Base-by-base conservation (phyloP, 2,888 invertebrate species). In the Erpobdella octoculata region DNA sequence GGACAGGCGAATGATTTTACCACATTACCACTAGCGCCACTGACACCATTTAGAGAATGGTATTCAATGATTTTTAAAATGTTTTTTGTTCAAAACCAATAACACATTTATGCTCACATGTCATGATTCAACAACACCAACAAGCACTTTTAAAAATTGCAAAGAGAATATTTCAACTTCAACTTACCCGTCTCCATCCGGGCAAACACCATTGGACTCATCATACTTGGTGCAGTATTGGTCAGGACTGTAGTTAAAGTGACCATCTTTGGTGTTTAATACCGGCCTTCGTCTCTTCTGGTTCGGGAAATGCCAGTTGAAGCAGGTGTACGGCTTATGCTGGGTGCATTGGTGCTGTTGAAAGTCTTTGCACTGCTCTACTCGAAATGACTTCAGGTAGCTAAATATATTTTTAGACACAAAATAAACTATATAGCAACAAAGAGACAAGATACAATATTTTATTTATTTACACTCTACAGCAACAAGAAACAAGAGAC, bases 301-400 rank as follows among this genome's bases (percentile, higher is more conserved):
- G 86, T 98, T 98, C 89, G 93, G 93, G 87, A 98, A 98, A 89
- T 97, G 97, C 96, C 96, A 97, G 86, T 96, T 92, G 88, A 97
- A 97, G 89, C 96, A 97, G 85, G 94, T 93, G 87, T 93, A 97
- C 80, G 97, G 97, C 84, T 95, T 90, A 88, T 97, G 98, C 88
- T 97, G 95, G 86, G 94, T 94, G 87, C 97, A 98, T 89, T 97
- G 97, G 88, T 98, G 96, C 88, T 97, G 96, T 83, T 96, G 89
- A 88, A 98, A 98, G 83, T 94, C 90, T 84, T 93, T 92, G 87
- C 98, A 98, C 88, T 97, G 96, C 86, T 97, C 96, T 84, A 96
- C 96, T 81, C 97, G 90, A 86, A 98, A 98, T 88, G 97, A 95
- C 87, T 95, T 95, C 85, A 98, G 89, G 89, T 98, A 98, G 88